phyloP scores from a whole-genome alignment of 1,140 invertebrate species.

The Chironomus striatipennis region DNA sequence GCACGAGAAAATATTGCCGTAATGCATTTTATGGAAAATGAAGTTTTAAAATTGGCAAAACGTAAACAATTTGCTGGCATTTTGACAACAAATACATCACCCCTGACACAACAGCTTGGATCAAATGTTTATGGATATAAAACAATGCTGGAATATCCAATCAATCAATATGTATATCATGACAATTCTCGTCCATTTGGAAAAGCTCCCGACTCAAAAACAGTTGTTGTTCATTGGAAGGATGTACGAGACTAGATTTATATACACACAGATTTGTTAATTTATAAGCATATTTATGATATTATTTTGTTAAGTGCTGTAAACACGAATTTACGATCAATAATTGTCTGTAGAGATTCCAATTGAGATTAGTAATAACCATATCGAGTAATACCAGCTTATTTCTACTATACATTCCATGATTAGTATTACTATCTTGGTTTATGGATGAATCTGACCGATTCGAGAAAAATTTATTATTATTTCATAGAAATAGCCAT shows the following conservation, averaged over 20 bases:
- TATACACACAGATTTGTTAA: no score
- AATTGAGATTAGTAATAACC: no score
- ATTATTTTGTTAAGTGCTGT: no score
- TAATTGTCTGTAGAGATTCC: no score
- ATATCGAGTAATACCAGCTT: no score
- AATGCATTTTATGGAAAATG: conserved; percentile 67
- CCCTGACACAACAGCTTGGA: conserved; percentile 75
- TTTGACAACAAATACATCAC: conserved; percentile 78
- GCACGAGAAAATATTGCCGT: conserved; percentile 65
- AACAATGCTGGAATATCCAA: conserved; percentile 65
- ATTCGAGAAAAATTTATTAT: no score
- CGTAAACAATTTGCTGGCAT: conserved; percentile 58
- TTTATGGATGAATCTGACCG: no score
- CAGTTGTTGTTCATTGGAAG: conserved; percentile 69
- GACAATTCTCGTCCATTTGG: conserved; percentile 64
- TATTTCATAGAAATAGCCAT: no score
- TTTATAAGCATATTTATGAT: no score
- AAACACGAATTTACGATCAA: no score
- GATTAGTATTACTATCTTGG: no score
- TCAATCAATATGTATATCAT: conserved; percentile 62
- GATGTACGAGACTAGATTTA: conserved; percentile 26
- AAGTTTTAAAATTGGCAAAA: conserved; percentile 56
- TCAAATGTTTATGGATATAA: conserved; percentile 71
- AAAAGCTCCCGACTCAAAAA: conserved; percentile 61
- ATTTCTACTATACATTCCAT: no score